Evolutionary conservation across 2,888 invertebrate genomes (phyloP), one percentile per base, ranked within the genome.

Genomic region (Adineta ricciae): DNA sequence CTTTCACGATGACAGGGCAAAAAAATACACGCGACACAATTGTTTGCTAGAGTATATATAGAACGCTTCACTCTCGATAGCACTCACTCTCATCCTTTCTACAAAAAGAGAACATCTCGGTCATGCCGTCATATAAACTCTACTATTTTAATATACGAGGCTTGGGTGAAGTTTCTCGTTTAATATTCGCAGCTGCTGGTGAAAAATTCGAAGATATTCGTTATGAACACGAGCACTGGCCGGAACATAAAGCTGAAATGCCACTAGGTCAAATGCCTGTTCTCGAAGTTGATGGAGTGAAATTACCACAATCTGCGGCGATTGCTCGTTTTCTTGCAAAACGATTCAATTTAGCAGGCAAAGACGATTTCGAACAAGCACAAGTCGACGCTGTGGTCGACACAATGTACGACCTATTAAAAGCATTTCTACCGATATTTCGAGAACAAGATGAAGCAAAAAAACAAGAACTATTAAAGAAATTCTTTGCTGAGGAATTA

Each of bases 111-210:
- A n/a, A n/a, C n/a, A n/a, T n/a, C n/a, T n/a, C n/a, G n/a, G 46
- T 11, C 46, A 46, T 85, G 85, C 52, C 73, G 14, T 38, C 83
- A 21, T 92, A 92, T 89, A 92, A 92, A 88, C 89, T 93, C 88
- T 92, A 92, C 86, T 93, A 93, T 89, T 93, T 93, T 90, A 92
- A 92, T 88, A 91, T 92, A 21, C 91, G 92, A 83, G 93, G 92
- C 19, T 89, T 92, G 64, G 93, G 92, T 41, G 93, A 93, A 88
- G 92, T 92, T 87, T 92, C 92, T 86, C 91, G 93, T 78, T 91
- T 92, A 87, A 91, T 93, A 86, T 92, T 93, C 88, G 92, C 92
- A 46, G 91, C 92, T 87, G 92, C 92, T 19, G 92, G 92, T 38
- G 90, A 92, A 86, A 91, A 92, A 86, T 93, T 92, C 87, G 91